Percentiles rank a stretch among this genome's conserved stretches.
Evolutionary conservation across 2,113 vertebrate genomes (phyloP).

Genomic region (Centropus unirufus): DNA sequence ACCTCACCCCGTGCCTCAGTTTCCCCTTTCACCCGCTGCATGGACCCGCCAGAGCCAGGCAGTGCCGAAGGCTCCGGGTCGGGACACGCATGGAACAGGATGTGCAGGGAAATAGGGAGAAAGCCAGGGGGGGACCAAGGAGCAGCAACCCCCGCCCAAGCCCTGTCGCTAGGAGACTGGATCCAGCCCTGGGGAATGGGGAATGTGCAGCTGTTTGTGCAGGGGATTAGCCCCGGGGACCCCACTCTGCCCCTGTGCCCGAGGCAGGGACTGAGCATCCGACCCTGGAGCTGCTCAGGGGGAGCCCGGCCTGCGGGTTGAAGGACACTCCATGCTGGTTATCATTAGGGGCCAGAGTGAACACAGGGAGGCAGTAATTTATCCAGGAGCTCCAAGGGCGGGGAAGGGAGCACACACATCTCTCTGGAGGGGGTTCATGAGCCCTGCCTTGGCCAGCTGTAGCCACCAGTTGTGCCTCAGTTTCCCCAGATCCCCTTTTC

Average conservation of each 20-base stretch:
- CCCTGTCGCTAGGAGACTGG: slow-evolving; percentile 4
- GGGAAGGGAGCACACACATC: neutral
- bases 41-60: neutral
- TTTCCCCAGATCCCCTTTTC: neutral
- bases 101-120: neutral
- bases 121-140: rapidly evolving
- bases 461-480: neutral
- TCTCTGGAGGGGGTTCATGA: no score
- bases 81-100: rapidly evolving
- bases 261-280: neutral
- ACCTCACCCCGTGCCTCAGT: neutral
- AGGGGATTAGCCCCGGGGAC: neutral
- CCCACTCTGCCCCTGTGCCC: rapidly evolving
- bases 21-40: neutral
- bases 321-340: neutral
- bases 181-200: neutral
- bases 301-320: rapidly evolving
- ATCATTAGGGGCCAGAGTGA: neutral
- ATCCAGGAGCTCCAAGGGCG: no score
- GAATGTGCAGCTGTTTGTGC: slow-evolving; percentile 6
- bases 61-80: rapidly evolving
- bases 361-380: neutral
- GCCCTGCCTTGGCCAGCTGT: neutral
- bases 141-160: rapidly evolving
- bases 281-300: neutral